Conservation (phyloP, 2,888 invertebrate species). For the Lasioglossum calceatum region DNA sequence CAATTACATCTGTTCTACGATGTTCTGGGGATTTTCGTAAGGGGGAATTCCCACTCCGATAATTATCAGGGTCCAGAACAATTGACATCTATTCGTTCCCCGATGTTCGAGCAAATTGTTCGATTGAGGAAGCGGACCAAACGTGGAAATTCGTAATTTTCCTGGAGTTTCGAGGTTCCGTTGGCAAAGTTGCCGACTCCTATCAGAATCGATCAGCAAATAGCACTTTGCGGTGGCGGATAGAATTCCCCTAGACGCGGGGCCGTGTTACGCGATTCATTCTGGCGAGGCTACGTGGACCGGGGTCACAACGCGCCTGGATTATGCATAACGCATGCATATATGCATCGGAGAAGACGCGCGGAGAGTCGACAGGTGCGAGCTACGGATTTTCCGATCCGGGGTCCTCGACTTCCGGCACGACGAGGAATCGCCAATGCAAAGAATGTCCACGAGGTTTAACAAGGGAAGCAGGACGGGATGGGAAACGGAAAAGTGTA, state of each 20-base stretch:
- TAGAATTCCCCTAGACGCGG: slow-evolving; percentile 36
- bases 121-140: not conserved
- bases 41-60: not conserved
- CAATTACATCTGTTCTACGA: not conserved
- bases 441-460: slow-evolving; percentile 44
- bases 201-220: slow-evolving; percentile 48
- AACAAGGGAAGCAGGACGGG: slow-evolving; percentile 22
- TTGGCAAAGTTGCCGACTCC: slow-evolving; percentile 28
- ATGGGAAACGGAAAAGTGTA: slow-evolving; percentile 14
- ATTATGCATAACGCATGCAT: slow-evolving; percentile 66
- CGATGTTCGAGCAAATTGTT: not conserved
- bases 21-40: not conserved
- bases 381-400: slow-evolving; percentile 62
- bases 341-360: slow-evolving; percentile 61
- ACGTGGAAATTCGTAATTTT: slow-evolving; percentile 25
- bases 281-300: slow-evolving; percentile 29
- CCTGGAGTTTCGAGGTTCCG: not conserved
- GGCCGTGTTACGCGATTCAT: slow-evolving; percentile 43
- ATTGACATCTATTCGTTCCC: not conserved
- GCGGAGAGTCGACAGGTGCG: slow-evolving; percentile 62
- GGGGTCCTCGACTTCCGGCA: slow-evolving; percentile 50
- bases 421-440: slow-evolving; percentile 68
- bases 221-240: slow-evolving; percentile 42
- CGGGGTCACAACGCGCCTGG: slow-evolving; percentile 53
- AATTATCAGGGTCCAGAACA: not conserved